Evolutionary conservation across 2,797 vertebrate genomes (phyloP).

Genomic region (Botia almorhae): DNA sequence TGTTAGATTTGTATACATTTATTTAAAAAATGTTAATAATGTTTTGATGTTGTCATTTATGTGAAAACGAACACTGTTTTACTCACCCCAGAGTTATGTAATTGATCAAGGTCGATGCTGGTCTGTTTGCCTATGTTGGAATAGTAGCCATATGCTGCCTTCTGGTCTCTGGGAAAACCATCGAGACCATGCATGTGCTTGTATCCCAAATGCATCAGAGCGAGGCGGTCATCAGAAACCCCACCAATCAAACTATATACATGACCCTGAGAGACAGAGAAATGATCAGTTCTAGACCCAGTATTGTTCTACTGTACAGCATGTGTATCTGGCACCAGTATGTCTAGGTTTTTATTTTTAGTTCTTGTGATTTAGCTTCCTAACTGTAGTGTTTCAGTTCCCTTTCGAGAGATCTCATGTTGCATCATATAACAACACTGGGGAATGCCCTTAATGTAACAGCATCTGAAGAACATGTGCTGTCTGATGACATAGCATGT

Average conservation of each 20-base stretch:
- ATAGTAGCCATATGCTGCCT: constrained; percentile 88
- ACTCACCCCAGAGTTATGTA: constrained; percentile 84
- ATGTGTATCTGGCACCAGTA: no score
- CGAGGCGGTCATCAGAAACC: constrained; percentile 81
- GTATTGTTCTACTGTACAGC: not conserved
- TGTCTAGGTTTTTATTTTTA: not conserved
- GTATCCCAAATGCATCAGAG: constrained; percentile 91
- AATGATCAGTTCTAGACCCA: not conserved
- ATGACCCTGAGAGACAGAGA: constrained; percentile 82
- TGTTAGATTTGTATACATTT: no score
- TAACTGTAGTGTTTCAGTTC: not conserved
- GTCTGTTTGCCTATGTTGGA: constrained; percentile 85
- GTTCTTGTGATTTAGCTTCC: not conserved
- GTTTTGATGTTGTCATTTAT: not conserved
- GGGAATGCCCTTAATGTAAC: no score
- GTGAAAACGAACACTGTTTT: not conserved
- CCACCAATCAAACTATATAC: constrained; percentile 89
- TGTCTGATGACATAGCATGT: no score
- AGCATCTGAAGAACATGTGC: no score
- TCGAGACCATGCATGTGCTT: constrained; percentile 91
- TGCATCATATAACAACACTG: no score
- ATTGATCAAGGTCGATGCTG: constrained; percentile 72
- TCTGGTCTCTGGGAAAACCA: constrained; percentile 84
- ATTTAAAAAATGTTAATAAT: no score
- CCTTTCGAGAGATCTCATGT: no score